Conservation (phyloP, 2,113 vertebrate species). For the Otolemur garnettii region DNA sequence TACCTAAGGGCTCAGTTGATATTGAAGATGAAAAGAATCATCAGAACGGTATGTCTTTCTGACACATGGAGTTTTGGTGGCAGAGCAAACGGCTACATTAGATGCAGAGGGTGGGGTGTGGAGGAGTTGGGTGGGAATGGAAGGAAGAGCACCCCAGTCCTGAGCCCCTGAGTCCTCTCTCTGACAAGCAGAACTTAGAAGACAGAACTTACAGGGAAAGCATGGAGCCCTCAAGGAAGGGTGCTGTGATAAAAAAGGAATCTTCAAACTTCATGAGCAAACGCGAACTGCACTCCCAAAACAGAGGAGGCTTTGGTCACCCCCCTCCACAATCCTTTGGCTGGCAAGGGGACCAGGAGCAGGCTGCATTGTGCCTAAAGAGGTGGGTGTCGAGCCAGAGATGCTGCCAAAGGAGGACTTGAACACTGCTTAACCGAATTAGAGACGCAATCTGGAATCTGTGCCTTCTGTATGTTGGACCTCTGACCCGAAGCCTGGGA, state of each 20-base stretch:
- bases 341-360: neutral
- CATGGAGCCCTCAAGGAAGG: neutral
- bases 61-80: neutral
- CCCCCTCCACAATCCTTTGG: neutral
- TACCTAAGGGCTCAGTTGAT: conserved; percentile 63
- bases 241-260: neutral
- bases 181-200: neutral
- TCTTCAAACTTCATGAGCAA: neutral
- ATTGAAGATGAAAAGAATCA: conserved; percentile 47
- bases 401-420: neutral
- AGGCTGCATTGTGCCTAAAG: neutral
- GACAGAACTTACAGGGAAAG: neutral
- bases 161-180: neutral
- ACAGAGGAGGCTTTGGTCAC: neutral
- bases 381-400: neutral
- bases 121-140: too few relatives aligned
- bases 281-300: neutral
- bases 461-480: neutral
- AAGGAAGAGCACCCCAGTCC: fast-evolving
- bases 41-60: neutral
- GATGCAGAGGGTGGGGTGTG: neutral
- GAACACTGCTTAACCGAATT: neutral
- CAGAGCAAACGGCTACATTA: neutral
- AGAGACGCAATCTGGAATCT: neutral
- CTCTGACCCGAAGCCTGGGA: neutral